Base-by-base conservation (phyloP, 2,113 vertebrate species). In the Seriola quinqueradiata region DNA sequence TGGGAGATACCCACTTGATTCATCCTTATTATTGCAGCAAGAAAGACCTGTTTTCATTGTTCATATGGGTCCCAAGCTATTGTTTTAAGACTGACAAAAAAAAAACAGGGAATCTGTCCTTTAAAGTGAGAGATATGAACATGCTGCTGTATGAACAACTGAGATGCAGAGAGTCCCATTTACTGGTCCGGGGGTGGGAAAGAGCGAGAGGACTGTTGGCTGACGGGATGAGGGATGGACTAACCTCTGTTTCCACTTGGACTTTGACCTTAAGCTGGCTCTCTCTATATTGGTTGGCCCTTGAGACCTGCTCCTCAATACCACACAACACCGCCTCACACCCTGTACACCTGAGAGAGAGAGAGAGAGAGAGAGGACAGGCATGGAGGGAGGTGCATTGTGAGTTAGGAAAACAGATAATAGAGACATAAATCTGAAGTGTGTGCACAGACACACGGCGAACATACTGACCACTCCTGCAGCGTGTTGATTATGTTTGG, bases 211-310 rank as follows among this genome's bases (percentile, higher is more conserved):
- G 50, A 64, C 42, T 60, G 28, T 0, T 16, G 23, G 14, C 81
- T 25, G 48, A 67, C 54, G 14, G 9, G 40, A 82, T 63, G 70
- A 77, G 38, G 3, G 70, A 77, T 34, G 3, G 32, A 92, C 96
- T 95, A 72, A 99, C 98, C 97, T 99, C 98, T 0, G 96, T 99
- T 94, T 99, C 98, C 63, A 99, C 97, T 94, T 99, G 98, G 89
- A 99, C 97, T 93, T 98, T 98, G 69, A 99, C 95, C 70, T 97
- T 97, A 78, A 99, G 94, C 87, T 99, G 98, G 68, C 97, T 97
- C 87, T 99, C 98, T 90, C 97, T 97, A 90, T 98, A 97, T 42
- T 97, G 97, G 94, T 99, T 99, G 82, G 98, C 98, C 44, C 98
- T 95, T 48, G 97, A 96, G 65, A 99, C 97, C 89, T 99, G 98